These are phyloP conservation scores for Ommatoiulus sabulosus DNA, from an alignment of 2,888 invertebrate genomes.

Conservation along the genomic window DNA sequence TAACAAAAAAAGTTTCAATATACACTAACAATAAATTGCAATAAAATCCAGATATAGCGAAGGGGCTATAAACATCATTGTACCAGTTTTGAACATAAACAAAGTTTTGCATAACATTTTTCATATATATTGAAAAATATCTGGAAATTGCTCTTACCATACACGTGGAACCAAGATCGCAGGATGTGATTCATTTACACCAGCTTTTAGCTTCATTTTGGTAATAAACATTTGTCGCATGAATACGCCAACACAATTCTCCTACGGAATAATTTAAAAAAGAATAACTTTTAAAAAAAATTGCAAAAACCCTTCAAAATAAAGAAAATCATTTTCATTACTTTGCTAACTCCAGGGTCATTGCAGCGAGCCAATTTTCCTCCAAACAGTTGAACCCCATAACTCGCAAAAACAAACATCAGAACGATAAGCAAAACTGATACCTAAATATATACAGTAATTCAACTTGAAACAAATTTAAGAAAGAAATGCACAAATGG, in stretches of 20 bases:
- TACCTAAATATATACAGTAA: constrained; percentile 73
- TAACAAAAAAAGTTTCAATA: too few relatives aligned
- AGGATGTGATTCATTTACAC: constrained; percentile 87
- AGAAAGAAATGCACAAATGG: neutral
- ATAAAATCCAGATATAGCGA: neutral
- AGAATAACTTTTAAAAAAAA: neutral
- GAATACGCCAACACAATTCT: constrained; percentile 94
- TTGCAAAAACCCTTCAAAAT: neutral
- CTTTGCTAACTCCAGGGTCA: constrained; percentile 82
- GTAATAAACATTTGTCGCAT: constrained; percentile 96
- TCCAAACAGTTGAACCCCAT: constrained; percentile 97
- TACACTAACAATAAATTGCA: neutral
- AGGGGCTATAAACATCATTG: too few relatives aligned
- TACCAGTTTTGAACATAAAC: too few relatives aligned
- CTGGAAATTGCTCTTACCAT: constrained; percentile 75
- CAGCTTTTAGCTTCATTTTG: constrained; percentile 93
- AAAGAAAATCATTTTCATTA: neutral
- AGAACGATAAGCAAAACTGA: constrained; percentile 95
- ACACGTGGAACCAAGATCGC: constrained; percentile 96
- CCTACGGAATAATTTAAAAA: constrained; percentile 71
- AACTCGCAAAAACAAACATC: constrained; percentile 99
- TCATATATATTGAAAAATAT: neutral
- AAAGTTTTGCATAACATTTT: neutral
- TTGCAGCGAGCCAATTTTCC: constrained; percentile 96
- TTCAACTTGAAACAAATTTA: neutral